Base-by-base conservation (phyloP, 2,797 vertebrate species). In the Acipenser oxyrinchus region DNA sequence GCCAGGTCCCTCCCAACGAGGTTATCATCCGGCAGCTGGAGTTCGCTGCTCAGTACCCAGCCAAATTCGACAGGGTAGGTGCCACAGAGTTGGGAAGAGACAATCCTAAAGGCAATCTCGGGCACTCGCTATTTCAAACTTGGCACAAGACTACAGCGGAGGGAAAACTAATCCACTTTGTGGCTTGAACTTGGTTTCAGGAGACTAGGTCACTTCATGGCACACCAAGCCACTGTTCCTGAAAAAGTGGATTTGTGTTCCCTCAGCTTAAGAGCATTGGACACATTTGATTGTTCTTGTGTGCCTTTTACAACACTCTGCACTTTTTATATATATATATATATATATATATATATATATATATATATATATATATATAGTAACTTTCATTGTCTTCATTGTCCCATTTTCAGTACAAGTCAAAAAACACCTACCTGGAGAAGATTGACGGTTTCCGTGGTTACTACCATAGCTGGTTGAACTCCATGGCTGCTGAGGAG, bases 381-480 rank as follows among this genome's bases (percentile, higher is more conserved):
- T 63, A n/a, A 10, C 18, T 13, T 63, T 63, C 62, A 37, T 49
- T 37, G 23, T 37, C 7, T 63, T 63, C 62, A 37, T 49, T 37
- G 23, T 37, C 7, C 62, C 18, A 11, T 64, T 82, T 75, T 7
- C 70, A 99, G 96, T 93, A 93, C 65, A 93, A 94, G 74, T 81
- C 78, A 58, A 94, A 86, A 78, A 96, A 98, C 83, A 84, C 77
- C 3, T 99, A 97, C 73, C 73, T 99, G 79, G 87, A 95, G 74
- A 95, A 93, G 71, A 94, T 99, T 0, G 87, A 98, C 48, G 93
- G 95, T 48, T 99, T 99, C 74, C 91, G 95, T n/a, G 92, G 93
- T 71, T 99, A 89, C 81, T 99, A 98, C 74, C 85, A 91, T 75
- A 71, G 86, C 49, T 99, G 97, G 97, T 77, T 98, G 60, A 89